These are phyloP conservation scores for Gymnarchus niloticus DNA, from an alignment of 2,113 vertebrate genomes.

Conservation along the genomic window DNA sequence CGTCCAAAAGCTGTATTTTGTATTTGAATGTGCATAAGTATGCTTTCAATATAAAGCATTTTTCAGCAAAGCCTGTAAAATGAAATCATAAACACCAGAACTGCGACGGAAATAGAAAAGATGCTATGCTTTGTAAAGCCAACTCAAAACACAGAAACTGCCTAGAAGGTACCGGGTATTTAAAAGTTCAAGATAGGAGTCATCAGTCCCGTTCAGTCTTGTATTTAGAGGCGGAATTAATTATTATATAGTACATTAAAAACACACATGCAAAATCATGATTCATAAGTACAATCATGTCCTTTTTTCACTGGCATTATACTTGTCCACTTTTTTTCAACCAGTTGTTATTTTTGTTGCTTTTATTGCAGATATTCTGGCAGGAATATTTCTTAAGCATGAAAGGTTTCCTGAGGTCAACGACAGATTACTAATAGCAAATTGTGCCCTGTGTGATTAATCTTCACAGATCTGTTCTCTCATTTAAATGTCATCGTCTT, in stretches of 20 bases:
- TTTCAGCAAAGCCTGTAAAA: neutral
- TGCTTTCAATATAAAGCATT: neutral
- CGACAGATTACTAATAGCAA: neutral
- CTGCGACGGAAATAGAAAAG: neutral
- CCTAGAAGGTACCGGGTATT: no score
- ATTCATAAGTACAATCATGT: neutral
- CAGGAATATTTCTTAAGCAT: slow-evolving; percentile 15
- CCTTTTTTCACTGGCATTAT: neutral
- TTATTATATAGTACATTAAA: no score
- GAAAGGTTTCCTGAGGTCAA: neutral
- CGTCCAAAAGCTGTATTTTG: neutral
- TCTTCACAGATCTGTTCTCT: slow-evolving; percentile 6
- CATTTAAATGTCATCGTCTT: slow-evolving; percentile 10
- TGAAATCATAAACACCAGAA: neutral
- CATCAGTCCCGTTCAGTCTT: no score
- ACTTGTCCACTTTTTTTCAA: neutral
- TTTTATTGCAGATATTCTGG: neutral
- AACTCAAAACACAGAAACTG: neutral
- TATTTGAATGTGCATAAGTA: neutral
- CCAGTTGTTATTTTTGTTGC: neutral
- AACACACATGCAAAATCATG: neutral
- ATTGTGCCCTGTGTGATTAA: slow-evolving; percentile 6
- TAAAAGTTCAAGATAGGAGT: no score
- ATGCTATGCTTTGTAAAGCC: neutral
- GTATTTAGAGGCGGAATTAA: no score